Evolutionary conservation across 2,888 invertebrate genomes (phyloP), one percentile per base, ranked within the genome.

Genomic region (Dromius quadrimaculatus): DNA sequence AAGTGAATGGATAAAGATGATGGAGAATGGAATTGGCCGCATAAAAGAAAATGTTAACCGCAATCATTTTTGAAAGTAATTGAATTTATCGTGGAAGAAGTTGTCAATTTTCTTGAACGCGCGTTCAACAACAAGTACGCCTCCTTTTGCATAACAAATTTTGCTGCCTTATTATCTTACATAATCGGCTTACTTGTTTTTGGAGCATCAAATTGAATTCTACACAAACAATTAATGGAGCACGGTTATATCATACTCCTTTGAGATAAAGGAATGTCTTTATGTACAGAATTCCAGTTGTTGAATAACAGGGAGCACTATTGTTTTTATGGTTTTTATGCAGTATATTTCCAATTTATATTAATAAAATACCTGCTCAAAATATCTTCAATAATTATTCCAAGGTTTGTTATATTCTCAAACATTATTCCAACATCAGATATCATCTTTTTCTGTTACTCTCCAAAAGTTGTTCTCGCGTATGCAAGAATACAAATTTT

Each of bases 161-260:
- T 4, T 28, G 54, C 28, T 15, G 23, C n/a, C 13, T 47, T 20
- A 47, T 3, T 13, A 5, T 1, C 6, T 54, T 11, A 23, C 23
- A 15, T 28, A 54, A 54, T 23, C 28, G 28, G 54, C 15, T 54
- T 32, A 13, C 15, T 54, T 8, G 32, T 34, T 34, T 59, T 2
- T 4, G n/a, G n/a, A 38, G 22, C 38, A 20, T 61, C 20, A 61
- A 61, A 38, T 61, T 38, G 20, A 61, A 61, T 38, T 61, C 61
- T 61, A 61, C 61, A 38, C 20, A 28, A 54, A 34, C 20, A 59
- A 59, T 59, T 59, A 59, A 36, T 59, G 11, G 62, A 20, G 34
- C 32, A 28, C 54, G 15, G 20, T 54, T 54, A 32, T 54, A 28
- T 54, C 28, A 28, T 36, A 59, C 36, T 59, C 34, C 17, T 59